phyloP scores from a whole-genome alignment of 30 jellyfish, hydroid and myxozoan species.

The Pelagia noctiluca region DNA sequence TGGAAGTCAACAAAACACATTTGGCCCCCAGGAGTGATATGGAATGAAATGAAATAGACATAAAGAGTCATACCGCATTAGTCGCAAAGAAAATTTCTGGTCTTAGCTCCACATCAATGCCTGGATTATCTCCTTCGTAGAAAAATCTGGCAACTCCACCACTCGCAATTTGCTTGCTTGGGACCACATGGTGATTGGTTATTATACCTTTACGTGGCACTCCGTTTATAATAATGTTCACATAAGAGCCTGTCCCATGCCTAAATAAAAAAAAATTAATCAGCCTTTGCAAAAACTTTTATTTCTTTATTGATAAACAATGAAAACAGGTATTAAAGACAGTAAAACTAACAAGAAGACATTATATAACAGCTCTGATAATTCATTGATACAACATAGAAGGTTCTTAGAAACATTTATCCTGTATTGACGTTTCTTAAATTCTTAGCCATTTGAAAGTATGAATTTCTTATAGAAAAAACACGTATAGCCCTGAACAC shows the following conservation, averaged over 20 bases:
- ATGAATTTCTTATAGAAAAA: too few relatives aligned
- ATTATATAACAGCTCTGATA: too few relatives aligned
- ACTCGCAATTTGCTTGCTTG: constrained; percentile 63
- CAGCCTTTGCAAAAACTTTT: neutral
- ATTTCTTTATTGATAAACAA: neutral
- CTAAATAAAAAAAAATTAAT: constrained; percentile 16
- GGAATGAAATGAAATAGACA: neutral
- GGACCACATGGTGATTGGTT: constrained; percentile 90
- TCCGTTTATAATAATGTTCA: constrained; percentile 55
- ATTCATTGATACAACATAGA: too few relatives aligned
- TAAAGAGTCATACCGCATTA: constrained; percentile 46
- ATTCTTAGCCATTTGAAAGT: too few relatives aligned
- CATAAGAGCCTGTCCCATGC: constrained; percentile 95
- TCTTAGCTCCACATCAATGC: constrained; percentile 52
- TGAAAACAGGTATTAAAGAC: neutral
- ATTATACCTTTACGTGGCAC: constrained; percentile 60
- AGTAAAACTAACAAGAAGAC: too few relatives aligned
- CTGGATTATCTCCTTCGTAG: constrained; percentile 86
- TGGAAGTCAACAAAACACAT: neutral
- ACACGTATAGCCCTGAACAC: too few relatives aligned
- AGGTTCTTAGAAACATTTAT: too few relatives aligned
- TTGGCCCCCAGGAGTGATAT: neutral
- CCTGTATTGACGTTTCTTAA: too few relatives aligned
- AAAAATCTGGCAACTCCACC: constrained; percentile 80
- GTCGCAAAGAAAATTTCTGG: constrained; percentile 82